Evolutionary conservation across 2,888 invertebrate species (phyloP), one percentile per base, ranked within the genome.

Genomic region (Coelopa pilipes): DNA sequence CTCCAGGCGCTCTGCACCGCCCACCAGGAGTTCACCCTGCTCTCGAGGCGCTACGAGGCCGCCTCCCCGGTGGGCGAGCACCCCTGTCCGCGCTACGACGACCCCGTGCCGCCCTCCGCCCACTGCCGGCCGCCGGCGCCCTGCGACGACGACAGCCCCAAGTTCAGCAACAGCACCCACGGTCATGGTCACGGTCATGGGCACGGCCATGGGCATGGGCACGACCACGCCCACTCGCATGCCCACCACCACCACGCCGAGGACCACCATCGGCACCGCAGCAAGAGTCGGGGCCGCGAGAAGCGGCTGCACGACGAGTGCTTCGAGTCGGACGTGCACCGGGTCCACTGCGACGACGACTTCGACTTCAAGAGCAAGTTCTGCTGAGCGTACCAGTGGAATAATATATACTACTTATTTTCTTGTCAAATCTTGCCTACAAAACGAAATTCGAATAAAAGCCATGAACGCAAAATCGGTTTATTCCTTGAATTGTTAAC

Each of bases 1-100:
- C 89, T 96, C 45, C 95, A 95, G 86, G 95, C 95, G 85, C 88
- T 96, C 79, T 93, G 95, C 69, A 93, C 94, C 79, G 95, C 95
- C 0, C 95, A 96, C 86, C 93, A 95, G 81, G 96, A 96, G 88
- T 96, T 95, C 85, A 94, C 95, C 0, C 87, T 94, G 80, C 92
- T 96, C 5, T 95, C 95, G 4, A 90, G 94, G 9, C 90, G 95
- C 80, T 93, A 92, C 82, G 92, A 93, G 76, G 83, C 87, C 4
- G 84, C 85, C 3, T 87, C 88, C 0, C 87, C 88, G 0, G 82
- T 87, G 1, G 87, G 83, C 0, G 87, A 88, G 73, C 87, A 87
- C 81, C 82, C 85, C 0, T 88, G 87, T 75, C 84, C 86, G 0
- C 81, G 87, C 1, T 87, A 79, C 47, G 87, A 88, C 72, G 88